Percentiles rank a stretch among this genome's conserved stretches.
phyloP scores from a whole-genome alignment of 2,113 vertebrate species.

The Oryzias javanicus region DNA sequence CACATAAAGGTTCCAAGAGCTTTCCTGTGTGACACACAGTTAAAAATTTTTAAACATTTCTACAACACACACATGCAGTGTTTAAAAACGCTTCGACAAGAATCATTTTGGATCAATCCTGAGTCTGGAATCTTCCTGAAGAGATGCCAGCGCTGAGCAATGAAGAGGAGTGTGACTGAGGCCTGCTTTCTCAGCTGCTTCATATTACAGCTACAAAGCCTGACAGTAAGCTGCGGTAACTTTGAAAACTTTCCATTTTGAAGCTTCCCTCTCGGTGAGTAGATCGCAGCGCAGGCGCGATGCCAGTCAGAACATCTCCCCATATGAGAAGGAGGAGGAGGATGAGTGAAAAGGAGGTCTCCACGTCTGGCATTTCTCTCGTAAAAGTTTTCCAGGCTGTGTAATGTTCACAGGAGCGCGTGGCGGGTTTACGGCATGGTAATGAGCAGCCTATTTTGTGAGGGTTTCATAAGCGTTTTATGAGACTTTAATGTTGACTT shows the following conservation, averaged over 20 bases:
- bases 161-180: background rate
- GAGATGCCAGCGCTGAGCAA: slow-evolving; percentile 14
- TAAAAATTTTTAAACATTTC: slow-evolving; percentile 23
- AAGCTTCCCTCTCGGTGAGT: slow-evolving; percentile 29
- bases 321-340: slow-evolving; percentile 1
- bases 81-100: slow-evolving; percentile 8
- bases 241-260: slow-evolving; percentile 64
- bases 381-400: slow-evolving; percentile 27
- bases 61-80: slow-evolving; percentile 10
- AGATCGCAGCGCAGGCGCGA: slow-evolving; percentile 1
- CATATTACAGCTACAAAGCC: slow-evolving; percentile 60
- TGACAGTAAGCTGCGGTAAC: slow-evolving; percentile 37
- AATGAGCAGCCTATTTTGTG: slow-evolving; percentile 32
- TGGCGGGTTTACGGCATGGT: slow-evolving; percentile 25
- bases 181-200: slow-evolving; percentile 69
- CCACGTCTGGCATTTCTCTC: slow-evolving; percentile 30
- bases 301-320: slow-evolving; percentile 27
- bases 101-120: slow-evolving; percentile 15
- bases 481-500: background rate
- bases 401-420: slow-evolving; percentile 27
- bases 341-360: slow-evolving; percentile 8
- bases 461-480: slow-evolving; percentile 15
- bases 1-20: background rate
- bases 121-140: slow-evolving; percentile 26
- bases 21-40: slow-evolving; percentile 7